Percentiles rank a stretch among this genome's conserved stretches.
These are phyloP conservation scores for Amphiprion percula DNA, from an alignment of 2,113 vertebrate genomes.

Conservation along the genomic window DNA sequence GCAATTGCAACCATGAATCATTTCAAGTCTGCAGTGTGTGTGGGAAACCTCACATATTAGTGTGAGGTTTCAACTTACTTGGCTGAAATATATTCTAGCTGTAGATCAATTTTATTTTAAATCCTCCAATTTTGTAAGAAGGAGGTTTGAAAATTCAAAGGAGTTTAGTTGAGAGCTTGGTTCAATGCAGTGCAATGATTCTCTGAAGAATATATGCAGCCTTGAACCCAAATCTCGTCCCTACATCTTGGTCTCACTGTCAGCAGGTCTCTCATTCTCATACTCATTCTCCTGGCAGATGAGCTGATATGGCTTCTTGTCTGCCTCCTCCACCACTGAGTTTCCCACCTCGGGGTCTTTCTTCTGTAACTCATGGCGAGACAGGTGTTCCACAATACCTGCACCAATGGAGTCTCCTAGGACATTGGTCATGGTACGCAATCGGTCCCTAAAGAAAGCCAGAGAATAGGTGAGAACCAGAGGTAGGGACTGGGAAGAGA, in stretches of 20 bases:
- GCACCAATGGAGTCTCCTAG: conserved; percentile 96
- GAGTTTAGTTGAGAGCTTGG: conserved; percentile 14
- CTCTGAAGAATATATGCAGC: background rate
- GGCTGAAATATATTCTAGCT: conserved; percentile 57
- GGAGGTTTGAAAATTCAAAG: conserved; percentile 26
- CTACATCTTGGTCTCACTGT: conserved; percentile 97
- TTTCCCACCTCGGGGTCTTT: conserved; percentile 90
- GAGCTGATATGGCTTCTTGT: conserved; percentile 93
- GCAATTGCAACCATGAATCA: conserved; percentile 14
- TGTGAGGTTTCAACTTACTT: conserved; percentile 29
- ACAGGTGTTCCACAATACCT: conserved; percentile 95
- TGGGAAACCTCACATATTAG: conserved; percentile 17
- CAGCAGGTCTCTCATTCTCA: conserved; percentile 86
- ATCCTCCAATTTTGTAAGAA: conserved; percentile 1
- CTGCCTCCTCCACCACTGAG: conserved; percentile 92
- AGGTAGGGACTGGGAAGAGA: background rate
- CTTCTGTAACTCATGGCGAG: conserved; percentile 89
- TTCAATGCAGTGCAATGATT: conserved; percentile 26
- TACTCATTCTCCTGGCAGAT: conserved; percentile 89
- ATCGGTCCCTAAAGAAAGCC: conserved; percentile 88
- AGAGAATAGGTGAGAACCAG: conserved; percentile 14
- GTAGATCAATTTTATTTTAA: conserved; percentile 32
- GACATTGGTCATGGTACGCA: conserved; percentile 95
- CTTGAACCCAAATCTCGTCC: background rate
- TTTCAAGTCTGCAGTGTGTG: conserved; percentile 30